Base-by-base conservation (phyloP, 2,888 invertebrate species). In the Schrankia costaestrigalis region DNA sequence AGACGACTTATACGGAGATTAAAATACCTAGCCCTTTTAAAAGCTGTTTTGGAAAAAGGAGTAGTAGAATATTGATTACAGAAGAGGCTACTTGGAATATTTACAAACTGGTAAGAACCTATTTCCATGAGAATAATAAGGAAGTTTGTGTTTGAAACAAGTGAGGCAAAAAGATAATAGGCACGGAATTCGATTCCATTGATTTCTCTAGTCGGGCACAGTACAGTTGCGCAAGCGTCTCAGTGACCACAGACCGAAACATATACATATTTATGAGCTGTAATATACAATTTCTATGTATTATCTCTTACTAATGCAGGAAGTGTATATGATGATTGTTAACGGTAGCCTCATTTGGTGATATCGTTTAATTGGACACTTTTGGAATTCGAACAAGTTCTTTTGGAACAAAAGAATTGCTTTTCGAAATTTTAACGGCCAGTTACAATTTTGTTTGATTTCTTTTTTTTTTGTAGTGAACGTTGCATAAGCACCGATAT, bases 201-300 rank as follows among this genome's bases (percentile, higher is more conserved):
- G 34, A 35, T 30, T 42, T 46, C 56, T 18, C 26, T 72, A 64
- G 71, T 46, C 73, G 32, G 27, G 56, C 67, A 59, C 73, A 63
- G 73, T 68, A 77, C 78, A 81, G 56, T 87, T 87, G 86, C 82
- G 86, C 83, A 86, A 87, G 78, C 75, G 75, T 71, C 58, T 72
- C 71, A 71, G 78, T 83, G 82, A 71, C 78, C 86, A 85, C 82
- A 71, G 76, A 87, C 78, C 86, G 86, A 83, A 71, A 82, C 86
- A 74, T 74, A 87, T 86, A 78, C 85, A 87, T 87, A 87, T 87
- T 83, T 82, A 87, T 86, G 82, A 87, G 78, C 71, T 72, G 78
- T 85, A 84, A 85, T 86, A 82, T 80, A 87, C 85, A 83, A 85
- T 86, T 86, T 87, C 85, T 85, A 86, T 86, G 85, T 86, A 83